These are phyloP conservation scores for Corydoras maculifer DNA, from an alignment of 2,113 vertebrate genomes.

Conservation along the genomic window DNA sequence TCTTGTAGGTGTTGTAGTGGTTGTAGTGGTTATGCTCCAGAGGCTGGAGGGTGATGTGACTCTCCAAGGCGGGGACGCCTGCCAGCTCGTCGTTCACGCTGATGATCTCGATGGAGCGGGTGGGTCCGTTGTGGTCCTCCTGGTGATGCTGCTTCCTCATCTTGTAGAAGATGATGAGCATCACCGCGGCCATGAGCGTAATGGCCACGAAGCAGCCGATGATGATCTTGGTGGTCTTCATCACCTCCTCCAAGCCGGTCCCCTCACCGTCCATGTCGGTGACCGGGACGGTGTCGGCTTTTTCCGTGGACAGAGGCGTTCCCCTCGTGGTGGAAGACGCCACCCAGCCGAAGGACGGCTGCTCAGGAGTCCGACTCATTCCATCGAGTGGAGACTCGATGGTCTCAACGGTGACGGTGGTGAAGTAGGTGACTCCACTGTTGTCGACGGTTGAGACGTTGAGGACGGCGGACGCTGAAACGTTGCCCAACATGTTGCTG, in stretches of 20 bases:
- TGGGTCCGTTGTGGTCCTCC: constrained; percentile 88
- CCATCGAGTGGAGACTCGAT: constrained; percentile 83
- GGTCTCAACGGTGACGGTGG: constrained; percentile 95
- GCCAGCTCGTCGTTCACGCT: constrained; percentile 94
- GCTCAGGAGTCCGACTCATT: constrained; percentile 77
- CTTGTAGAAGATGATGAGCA: constrained; percentile 99
- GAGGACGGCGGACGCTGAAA: constrained; percentile 89
- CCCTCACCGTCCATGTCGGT: constrained; percentile 70
- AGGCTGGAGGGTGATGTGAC: constrained; percentile 90
- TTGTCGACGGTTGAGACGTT: constrained; percentile 89
- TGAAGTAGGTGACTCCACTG: constrained; percentile 89
- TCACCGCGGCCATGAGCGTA: constrained; percentile 95
- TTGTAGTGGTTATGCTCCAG: constrained; percentile 98
- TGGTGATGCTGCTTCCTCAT: constrained; percentile 98
- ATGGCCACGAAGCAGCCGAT: constrained; percentile 91
- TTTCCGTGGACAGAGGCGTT: constrained; percentile 84
- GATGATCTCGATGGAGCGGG: constrained; percentile 94
- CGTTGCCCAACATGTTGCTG: constrained; percentile 94
- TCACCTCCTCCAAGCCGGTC: constrained; percentile 66
- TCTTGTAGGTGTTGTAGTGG: constrained; percentile 97
- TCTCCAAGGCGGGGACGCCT: constrained; percentile 85
- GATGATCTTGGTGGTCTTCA: constrained; percentile 75
- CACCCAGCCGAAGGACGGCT: constrained; percentile 84
- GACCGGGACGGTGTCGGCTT: constrained; percentile 87
- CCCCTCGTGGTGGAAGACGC: constrained; percentile 88